Evolutionary conservation across 2,113 vertebrate species (phyloP).

Genomic region (Gorsachius goisagi): DNA sequence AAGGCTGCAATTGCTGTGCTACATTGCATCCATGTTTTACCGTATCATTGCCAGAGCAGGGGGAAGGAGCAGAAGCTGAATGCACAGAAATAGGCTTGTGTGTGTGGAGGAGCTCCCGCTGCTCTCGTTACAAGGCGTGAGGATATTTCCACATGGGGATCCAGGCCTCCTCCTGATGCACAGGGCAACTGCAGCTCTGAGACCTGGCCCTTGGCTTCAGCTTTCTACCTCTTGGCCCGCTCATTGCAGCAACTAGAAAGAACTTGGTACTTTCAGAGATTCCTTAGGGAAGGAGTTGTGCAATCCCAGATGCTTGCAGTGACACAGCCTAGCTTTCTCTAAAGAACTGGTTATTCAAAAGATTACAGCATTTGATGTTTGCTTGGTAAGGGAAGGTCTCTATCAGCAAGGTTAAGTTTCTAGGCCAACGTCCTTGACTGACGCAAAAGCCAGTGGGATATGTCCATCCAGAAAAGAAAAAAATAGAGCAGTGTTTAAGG

Average conservation of each 20-base stretch:
- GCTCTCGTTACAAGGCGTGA: accelerated
- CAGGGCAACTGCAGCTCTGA: background rate
- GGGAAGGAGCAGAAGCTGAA: background rate
- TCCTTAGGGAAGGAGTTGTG: background rate
- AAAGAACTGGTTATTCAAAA: background rate
- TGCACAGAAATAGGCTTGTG: background rate
- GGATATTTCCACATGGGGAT: background rate
- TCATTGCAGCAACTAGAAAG: background rate
- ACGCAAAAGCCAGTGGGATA: background rate
- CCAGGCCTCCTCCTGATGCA: background rate
- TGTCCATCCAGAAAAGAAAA: background rate
- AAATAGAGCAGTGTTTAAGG: background rate
- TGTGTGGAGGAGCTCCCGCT: background rate
- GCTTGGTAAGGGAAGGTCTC: background rate
- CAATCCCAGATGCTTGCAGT: background rate
- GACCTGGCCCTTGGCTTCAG: background rate
- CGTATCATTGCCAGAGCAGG: background rate
- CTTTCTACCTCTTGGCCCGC: background rate
- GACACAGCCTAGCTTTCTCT: background rate
- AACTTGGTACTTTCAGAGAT: background rate
- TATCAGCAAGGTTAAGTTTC: background rate
- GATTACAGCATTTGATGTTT: background rate
- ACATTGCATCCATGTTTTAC: background rate
- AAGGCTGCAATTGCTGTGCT: background rate
- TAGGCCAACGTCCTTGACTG: background rate